phyloP scores from a whole-genome alignment of 1,140 invertebrate species.

The Scaptodrosophila lebanonensis region DNA sequence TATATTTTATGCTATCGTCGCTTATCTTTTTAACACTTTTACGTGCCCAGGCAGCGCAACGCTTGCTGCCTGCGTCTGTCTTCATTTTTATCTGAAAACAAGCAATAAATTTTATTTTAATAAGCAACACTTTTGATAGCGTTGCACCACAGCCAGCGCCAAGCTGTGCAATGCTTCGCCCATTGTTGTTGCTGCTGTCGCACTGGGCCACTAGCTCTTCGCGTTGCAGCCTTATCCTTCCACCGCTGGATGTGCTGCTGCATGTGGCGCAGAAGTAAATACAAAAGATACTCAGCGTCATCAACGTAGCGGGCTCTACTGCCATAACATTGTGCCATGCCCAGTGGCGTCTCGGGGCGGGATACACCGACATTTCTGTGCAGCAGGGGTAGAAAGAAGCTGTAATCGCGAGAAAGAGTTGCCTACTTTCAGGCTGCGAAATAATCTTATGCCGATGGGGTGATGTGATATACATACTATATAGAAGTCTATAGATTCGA shows the following conservation, averaged over 20 bases:
- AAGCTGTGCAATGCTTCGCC: not conserved
- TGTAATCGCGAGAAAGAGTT: too few relatives aligned
- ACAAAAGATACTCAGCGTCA: constrained; percentile 60
- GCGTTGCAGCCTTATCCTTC: not conserved
- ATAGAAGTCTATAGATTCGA: too few relatives aligned
- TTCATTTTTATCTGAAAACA: constrained; percentile 71
- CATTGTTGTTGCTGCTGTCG: constrained; percentile 2
- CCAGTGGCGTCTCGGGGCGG: constrained; percentile 31
- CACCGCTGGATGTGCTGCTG: constrained; percentile 23
- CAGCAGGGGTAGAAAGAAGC: too few relatives aligned
- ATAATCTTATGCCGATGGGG: too few relatives aligned
- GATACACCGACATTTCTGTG: too few relatives aligned
- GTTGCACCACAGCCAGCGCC: too few relatives aligned
- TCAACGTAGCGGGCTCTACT: constrained; percentile 42
- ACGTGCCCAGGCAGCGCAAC: constrained; percentile 27
- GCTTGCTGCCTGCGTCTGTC: constrained; percentile 32
- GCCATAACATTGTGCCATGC: constrained; percentile 39
- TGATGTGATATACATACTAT: too few relatives aligned
- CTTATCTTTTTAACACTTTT: constrained; percentile 71
- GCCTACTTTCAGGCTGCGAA: too few relatives aligned
- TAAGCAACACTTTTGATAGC: constrained; percentile 73
- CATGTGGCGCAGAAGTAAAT: constrained; percentile 50
- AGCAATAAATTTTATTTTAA: constrained; percentile 74
- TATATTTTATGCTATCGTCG: constrained; percentile 27
- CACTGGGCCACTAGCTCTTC: constrained; percentile 11